A percentile compares a stretch with the other conserved stretches of the same genome.
Evolutionary conservation across 1,140 invertebrate genomes (phyloP).

Genomic region (Sinella curviseta): DNA sequence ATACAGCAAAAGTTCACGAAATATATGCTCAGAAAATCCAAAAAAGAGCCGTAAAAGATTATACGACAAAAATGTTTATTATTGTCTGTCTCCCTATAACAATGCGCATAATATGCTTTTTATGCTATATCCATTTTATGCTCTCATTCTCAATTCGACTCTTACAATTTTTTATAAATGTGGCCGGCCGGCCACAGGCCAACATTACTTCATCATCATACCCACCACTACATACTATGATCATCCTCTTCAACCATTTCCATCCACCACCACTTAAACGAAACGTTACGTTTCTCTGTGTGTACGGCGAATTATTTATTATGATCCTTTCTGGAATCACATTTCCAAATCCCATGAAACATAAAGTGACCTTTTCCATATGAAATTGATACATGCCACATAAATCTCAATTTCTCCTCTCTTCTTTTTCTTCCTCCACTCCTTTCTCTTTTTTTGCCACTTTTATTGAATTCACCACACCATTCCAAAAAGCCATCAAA

Average conservation of each 20-base stretch:
- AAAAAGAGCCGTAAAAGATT: background rate
- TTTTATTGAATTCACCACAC: background rate
- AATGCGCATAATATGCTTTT: background rate
- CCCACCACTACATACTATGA: too few species aligned
- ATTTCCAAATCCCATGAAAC: background rate
- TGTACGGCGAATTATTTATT: background rate
- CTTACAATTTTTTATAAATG: too few species aligned
- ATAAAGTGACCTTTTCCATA: conserved; percentile 21
- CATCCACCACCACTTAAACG: background rate
- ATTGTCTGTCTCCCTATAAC: too few species aligned
- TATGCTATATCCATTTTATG: background rate
- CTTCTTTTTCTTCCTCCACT: background rate
- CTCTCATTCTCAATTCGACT: background rate
- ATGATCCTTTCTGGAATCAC: background rate
- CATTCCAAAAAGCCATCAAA: background rate
- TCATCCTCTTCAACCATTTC: too few species aligned
- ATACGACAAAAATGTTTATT: background rate
- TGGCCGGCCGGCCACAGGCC: background rate
- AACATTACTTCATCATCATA: background rate
- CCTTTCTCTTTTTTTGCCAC: background rate
- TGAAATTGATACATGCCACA: conserved; percentile 25
- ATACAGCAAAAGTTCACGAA: background rate
- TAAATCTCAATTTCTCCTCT: conserved; percentile 14
- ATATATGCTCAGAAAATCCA: background rate
- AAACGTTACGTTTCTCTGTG: background rate